Base-by-base conservation (phyloP, 2,888 invertebrate species). In the Epinotia demarniana region DNA sequence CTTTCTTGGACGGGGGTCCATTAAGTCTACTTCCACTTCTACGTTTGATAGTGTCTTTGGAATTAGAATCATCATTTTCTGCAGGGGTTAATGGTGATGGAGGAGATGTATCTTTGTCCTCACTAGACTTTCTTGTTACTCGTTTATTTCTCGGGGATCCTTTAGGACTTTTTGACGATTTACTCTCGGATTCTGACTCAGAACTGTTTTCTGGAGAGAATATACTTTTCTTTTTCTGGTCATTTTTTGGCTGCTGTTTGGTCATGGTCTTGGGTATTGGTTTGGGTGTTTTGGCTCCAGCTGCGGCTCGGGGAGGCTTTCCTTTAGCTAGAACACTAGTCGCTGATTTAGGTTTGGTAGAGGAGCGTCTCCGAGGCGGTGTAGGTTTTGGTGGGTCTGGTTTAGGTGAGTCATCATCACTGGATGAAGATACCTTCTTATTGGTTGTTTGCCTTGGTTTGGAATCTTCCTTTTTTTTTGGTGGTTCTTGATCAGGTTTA, bases 171-270 rank as follows among this genome's bases (percentile, higher is more conserved):
- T 85, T 84, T 0, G 88, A 86, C 18, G 95, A 85, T 76, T 90
- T 90, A 60, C 93, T 89, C 81, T 95, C 91, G 1, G 92, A 83
- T 81, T 92, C 91, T 67, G 90, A 90, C 86, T 90, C 90, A 76
- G 95, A 89, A 86, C 92, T 92, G 83, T 97, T 97, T 80, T 97
- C 97, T 0, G 97, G 97, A 72, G 97, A 97, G 83, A 97, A 97
- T 83, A 97, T 97, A 83, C 97, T 97, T 85, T 97, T 97, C 86
- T 96, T 96, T 84, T 96, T 97, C 12, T 72, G 66, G 19, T 76
- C 68, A 53, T 74, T 84, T 69, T 73, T 78, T 60, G 58, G 60
- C 46, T 61, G 76, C 69, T 66, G 71, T 75, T 75, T 75, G 6
- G 75, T 66, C 75, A 75, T 75, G 73, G 86, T 80, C 73, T 88